These are phyloP conservation scores for Aviceda subcristata DNA, from an alignment of 2,113 vertebrate species.

Conservation along the genomic window DNA sequence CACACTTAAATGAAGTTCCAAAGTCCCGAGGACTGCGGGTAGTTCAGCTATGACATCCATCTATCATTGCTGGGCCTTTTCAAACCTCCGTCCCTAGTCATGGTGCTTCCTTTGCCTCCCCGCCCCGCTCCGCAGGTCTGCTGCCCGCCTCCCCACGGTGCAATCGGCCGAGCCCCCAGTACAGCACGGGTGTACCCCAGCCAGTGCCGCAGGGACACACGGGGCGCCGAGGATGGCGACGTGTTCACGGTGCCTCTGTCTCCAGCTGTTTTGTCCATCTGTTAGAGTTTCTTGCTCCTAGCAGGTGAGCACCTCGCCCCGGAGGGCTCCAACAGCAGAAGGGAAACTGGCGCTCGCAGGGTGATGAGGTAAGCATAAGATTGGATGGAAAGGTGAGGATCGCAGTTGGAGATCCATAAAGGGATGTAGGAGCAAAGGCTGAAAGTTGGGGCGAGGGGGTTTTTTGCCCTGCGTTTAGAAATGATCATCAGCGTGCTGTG, in stretches of 20 bases:
- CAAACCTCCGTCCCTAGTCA: neutral
- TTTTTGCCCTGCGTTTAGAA: neutral
- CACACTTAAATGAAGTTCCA: neutral
- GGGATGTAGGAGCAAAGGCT: neutral
- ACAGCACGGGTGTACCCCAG: neutral
- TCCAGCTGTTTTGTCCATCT: conserved; percentile 8
- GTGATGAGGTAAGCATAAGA: neutral
- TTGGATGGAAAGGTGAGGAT: neutral
- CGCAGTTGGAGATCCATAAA: neutral
- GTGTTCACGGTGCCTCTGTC: neutral
- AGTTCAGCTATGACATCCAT: neutral
- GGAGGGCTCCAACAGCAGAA: neutral
- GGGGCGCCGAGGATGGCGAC: neutral
- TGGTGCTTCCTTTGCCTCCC: neutral
- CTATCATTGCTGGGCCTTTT: neutral
- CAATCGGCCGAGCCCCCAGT: neutral
- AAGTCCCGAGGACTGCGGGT: neutral
- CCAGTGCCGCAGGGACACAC: rapidly evolving
- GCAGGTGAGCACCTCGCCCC: neutral
- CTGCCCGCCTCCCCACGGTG: neutral
- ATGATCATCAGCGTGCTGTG: neutral
- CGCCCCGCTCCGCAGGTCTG: neutral
- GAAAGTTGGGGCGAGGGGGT: rapidly evolving
- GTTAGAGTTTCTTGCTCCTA: neutral
- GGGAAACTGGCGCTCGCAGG: neutral